Evolutionary conservation across 2,797 vertebrate genomes (phyloP).

Genomic region (Labroides dimidiatus): DNA sequence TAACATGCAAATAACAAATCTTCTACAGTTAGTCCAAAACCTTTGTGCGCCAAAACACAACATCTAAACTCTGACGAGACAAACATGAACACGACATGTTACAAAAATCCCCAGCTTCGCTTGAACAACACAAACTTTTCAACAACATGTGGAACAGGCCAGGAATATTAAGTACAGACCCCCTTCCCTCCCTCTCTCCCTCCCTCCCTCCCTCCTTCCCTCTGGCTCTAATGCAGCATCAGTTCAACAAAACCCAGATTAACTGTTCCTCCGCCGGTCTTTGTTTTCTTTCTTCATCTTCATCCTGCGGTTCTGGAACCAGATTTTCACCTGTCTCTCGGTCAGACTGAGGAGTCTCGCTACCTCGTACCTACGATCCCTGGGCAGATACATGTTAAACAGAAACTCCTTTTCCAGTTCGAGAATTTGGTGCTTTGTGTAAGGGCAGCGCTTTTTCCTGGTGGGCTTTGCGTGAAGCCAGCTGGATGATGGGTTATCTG

Average conservation of each 20-base stretch:
- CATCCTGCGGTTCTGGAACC: constrained; percentile 99
- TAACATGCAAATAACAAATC: constrained; percentile 78
- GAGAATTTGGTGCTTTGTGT: constrained; percentile 96
- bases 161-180: constrained; percentile 53
- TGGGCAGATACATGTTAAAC: constrained; percentile 99
- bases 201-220: not conserved
- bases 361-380: constrained; percentile 97
- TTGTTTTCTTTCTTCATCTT: constrained; percentile 99
- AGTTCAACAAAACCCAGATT: constrained; percentile 42
- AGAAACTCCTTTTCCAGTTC: constrained; percentile 99
- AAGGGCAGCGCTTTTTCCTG: constrained; percentile 97
- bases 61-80: constrained; percentile 71
- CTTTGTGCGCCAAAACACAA: constrained; percentile 57
- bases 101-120: constrained; percentile 64
- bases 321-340: constrained; percentile 99
- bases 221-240: constrained; percentile 29
- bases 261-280: constrained; percentile 88
- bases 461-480: constrained; percentile 98
- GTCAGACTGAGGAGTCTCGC: constrained; percentile 95
- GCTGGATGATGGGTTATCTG: constrained; percentile 96
- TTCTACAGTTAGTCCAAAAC: constrained; percentile 47
- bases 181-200: not conserved
- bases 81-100: constrained; percentile 87
- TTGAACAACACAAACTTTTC: constrained; percentile 83
- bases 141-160: constrained; percentile 74